Base-by-base conservation (phyloP, 2,113 vertebrate species). In the Rhabdomys dilectus region DNA sequence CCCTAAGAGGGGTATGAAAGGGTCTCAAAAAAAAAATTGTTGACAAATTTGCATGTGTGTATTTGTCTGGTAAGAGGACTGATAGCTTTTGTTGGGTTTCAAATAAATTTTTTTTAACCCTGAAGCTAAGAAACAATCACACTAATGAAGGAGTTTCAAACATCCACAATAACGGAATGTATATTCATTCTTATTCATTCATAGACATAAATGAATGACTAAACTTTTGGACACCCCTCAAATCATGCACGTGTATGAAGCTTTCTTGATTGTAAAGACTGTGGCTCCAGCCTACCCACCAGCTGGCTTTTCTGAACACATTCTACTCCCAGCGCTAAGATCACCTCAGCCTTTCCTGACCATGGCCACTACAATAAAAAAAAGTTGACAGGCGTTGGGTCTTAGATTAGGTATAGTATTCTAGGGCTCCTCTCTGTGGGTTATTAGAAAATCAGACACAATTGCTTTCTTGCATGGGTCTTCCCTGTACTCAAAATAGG, bases 61-160 rank as follows among this genome's bases (percentile, higher is more conserved):
- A 42, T 91, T 89, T 96, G 93, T 95, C 39, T 94, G 58, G 7
- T 56, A 85, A 96, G 56, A 80, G 11, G 12, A 91, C 29, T 29
- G 15, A 68, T 26, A 62, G 12, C 80, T 97, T 93, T 91, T 89
- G 31, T 64, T 31, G 88, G 29, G 53, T 96, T 90, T 97, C 73
- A 97, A 75, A 48, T 24, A 48, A 7, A 17, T 86, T 68, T 87
- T 73, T 87, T 5, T 75, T 62, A 86, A 39, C 42, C 15, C 48
- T 7, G 53, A 92, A 80, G 64, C 68, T 95, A 91, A 73, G 31
- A 53, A 94, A 45, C 34, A 91, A 93, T 31, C 51, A 75, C 31
- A 86, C 85, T 42, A 91, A 64, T 85, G 78, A 77, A 96, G 87
- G 58, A 97, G 91, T 90, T 94, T 95, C 73, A 92, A 66, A 16